phyloP scores from a whole-genome alignment of 2,797 vertebrate genomes.

The Melopsittacus undulatus region DNA sequence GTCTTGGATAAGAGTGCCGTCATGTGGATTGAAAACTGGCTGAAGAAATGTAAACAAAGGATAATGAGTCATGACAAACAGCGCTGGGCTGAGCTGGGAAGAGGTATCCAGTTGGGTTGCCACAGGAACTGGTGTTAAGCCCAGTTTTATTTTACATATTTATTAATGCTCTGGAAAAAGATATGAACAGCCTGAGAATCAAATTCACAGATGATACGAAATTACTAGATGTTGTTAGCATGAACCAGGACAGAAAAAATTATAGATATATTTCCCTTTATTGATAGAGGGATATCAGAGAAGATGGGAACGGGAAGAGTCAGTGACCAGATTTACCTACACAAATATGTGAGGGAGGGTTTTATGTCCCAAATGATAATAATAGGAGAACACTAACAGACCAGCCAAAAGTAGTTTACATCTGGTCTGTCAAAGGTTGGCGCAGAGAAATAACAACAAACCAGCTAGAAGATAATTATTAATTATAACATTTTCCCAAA shows the following conservation, averaged over 20 bases:
- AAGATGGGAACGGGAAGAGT: not conserved
- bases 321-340: not conserved
- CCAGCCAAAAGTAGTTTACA: not conserved
- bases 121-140: slow-evolving; percentile 4
- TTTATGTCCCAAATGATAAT: not conserved
- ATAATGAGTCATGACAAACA: slow-evolving; percentile 40
- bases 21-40: not conserved
- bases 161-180: slow-evolving; percentile 42
- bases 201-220: not conserved
- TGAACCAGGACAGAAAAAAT: not conserved
- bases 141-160: slow-evolving; percentile 33
- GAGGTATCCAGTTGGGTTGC: slow-evolving; percentile 8
- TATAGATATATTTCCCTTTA: not conserved
- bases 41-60: slow-evolving; percentile 17
- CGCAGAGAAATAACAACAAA: not conserved
- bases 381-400: not conserved
- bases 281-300: not conserved
- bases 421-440: not conserved
- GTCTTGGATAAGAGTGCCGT: not conserved
- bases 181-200: slow-evolving; percentile 7
- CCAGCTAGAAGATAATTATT: not conserved
- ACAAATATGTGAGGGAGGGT: not conserved
- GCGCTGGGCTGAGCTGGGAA: not conserved
- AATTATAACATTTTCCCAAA: not conserved
- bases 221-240: not conserved